A percentile compares a stretch with the other conserved stretches of the same genome.
These are phyloP conservation scores for Osmoderma eremita DNA, from an alignment of 2,888 invertebrate genomes.

Conservation along the genomic window DNA sequence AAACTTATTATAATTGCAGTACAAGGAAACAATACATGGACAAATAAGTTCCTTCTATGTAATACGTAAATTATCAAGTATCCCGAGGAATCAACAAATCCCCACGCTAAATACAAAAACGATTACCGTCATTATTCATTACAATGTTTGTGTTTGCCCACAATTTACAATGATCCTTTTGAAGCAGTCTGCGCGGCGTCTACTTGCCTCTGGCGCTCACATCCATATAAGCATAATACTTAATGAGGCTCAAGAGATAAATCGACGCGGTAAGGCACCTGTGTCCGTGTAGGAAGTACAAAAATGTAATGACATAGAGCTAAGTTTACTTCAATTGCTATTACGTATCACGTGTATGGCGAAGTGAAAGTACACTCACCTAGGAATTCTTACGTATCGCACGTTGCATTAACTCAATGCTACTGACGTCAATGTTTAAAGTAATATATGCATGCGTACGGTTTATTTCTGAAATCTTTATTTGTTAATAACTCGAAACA, in stretches of 20 bases:
- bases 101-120: slow-evolving; percentile 9
- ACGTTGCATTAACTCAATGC: too few species aligned
- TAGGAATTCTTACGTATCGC: too few species aligned
- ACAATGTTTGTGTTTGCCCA: slow-evolving; percentile 29
- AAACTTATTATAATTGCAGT: too few species aligned
- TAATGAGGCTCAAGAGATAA: slow-evolving; percentile 20
- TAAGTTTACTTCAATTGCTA: not conserved
- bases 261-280: slow-evolving; percentile 11
- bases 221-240: slow-evolving; percentile 9
- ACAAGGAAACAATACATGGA: too few species aligned
- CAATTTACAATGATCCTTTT: slow-evolving; percentile 28
- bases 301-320: not conserved
- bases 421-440: too few species aligned
- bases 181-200: slow-evolving; percentile 16
- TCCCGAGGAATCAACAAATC: slow-evolving; percentile 4
- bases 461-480: too few species aligned
- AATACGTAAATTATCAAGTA: slow-evolving; percentile 3
- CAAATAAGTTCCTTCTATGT: not conserved
- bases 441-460: too few species aligned
- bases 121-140: slow-evolving; percentile 16
- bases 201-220: slow-evolving; percentile 7
- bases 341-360: not conserved
- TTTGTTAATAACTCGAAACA: too few species aligned
- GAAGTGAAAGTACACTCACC: too few species aligned
- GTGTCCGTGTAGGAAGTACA: slow-evolving; percentile 2